Evolutionary conservation across 2,888 invertebrate genomes (phyloP).

Genomic region (Tetheella fluctuosa): DNA sequence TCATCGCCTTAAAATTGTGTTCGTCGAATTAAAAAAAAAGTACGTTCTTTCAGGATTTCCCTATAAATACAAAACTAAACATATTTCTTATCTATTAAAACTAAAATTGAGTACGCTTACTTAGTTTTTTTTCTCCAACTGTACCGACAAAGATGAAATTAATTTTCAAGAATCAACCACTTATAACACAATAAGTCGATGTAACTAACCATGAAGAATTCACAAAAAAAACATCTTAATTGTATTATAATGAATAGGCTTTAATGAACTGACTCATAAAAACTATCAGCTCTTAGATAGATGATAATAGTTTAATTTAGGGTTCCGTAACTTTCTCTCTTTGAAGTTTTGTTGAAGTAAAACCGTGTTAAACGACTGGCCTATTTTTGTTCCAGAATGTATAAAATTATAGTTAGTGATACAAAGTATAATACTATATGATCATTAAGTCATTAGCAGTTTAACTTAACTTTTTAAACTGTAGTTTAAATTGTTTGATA

Average conservation of each 20-base stretch:
- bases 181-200: slow-evolving; percentile 31
- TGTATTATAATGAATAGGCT: slow-evolving; percentile 60
- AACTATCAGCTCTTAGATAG: slow-evolving; percentile 21
- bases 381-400: neutral
- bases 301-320: slow-evolving; percentile 41
- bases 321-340: slow-evolving; percentile 32
- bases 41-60: no score
- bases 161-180: slow-evolving; percentile 10
- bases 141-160: neutral
- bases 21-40: no score
- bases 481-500: no score
- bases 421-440: no score
- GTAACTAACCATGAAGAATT: slow-evolving; percentile 46
- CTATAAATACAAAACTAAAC: no score
- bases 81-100: neutral
- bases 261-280: slow-evolving; percentile 57
- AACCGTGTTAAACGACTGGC: neutral
- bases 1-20: no score
- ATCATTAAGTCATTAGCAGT: no score
- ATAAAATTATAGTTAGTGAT: no score
- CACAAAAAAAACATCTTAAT: slow-evolving; percentile 44
- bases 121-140: neutral
- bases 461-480: no score
- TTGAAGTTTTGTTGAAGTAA: neutral
- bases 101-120: neutral